Base-by-base conservation (phyloP, 2,797 vertebrate genomes). In the Microhierax caerulescens region DNA sequence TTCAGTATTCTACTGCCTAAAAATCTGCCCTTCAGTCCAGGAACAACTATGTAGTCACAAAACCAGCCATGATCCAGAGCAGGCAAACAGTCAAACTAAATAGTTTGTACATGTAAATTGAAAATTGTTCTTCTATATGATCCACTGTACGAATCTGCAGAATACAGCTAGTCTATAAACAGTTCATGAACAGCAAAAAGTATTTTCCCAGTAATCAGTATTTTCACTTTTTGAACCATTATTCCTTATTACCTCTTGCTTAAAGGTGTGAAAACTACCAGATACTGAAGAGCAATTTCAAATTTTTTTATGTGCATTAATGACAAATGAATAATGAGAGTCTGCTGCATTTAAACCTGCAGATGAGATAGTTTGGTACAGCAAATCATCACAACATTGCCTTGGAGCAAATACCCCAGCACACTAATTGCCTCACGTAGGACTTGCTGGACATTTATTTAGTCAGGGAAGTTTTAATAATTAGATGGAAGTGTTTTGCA, bases 1-100 rank as follows among this genome's bases (percentile, higher is more conserved):
- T 73, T 96, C 76, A 76, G 75, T 88, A 93, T 94, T 95, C 91
- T n/a, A 27, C 65, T 79, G 56, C 85, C 78, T 92, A 69, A 85
- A 93, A 94, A 76, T 82, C 63, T 67, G 28, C 45, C 60, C 85
- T 93, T 48, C 73, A 74, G 61, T 22, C 63, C 51, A 36, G 34
- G 47, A 88, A 48, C 10, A 85, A 39, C 41, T 86, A 24, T 11
- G 32, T 25, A 84, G 63, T 54, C 91, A 74, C 5, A 19, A 30
- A 90, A 41, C 18, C 36, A 94, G 54, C 25, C 77, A 61, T 24
- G 23, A 15, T 82, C 59, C 77, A 78, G 43, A 88, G 54, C n/a
- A 61, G 45, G 30, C 24, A 95, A 90, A 82, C 13, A 94, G 75
- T 85, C 72, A 88, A 39, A 86, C 43, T 56, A n/a, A 85, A 37